Base-by-base conservation (phyloP, 37 sponge, comb jelly and placozoan genomes). In the Dysidea cf. avara region DNA sequence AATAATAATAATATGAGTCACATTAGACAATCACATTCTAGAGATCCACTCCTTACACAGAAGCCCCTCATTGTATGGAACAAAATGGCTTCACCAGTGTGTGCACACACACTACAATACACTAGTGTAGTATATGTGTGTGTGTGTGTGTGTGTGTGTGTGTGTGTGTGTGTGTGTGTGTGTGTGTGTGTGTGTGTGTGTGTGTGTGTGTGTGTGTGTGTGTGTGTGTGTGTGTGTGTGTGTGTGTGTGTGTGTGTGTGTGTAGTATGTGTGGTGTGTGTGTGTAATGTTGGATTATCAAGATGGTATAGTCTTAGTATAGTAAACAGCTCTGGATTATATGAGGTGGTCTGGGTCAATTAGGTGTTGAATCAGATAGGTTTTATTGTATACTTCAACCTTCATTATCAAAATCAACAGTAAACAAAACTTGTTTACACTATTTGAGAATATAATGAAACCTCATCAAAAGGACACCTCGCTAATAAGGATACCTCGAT, bases 181-280 rank as follows among this genome's bases (percentile, higher is more conserved):
- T 71, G 71, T 71, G 71, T 71, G 71, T 71, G 71, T 71, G 71
- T 71, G 34, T 71, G 71, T 71, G 71, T 71, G 71, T 71, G 71
- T 71, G 71, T 71, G 71, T 71, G 71, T 71, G 71, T 71, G 55
- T 71, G 71, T 71, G 71, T 71, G 71, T 71, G 54, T 71, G 71
- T 71, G 71, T 71, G 71, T 71, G 71, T 71, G 55, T 53, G 56
- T 71, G 71, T 71, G 71, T 71, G 71, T 71, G 71, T 71, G 71
- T 71, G 71, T 71, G 71, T 53, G 28, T 71, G 71, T 71, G 71
- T 71, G 71, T 71, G 71, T 71, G 71, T 71, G 71, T 71, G 71
- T 71, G 71, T 53, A 36, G 53, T 54, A 34, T 54, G 53, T 54
- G 30, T 12, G 53, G 71, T 53, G 71, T 71, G 71, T 71, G 70